Percentiles rank a stretch among this genome's conserved stretches.
These are phyloP conservation scores for Paramacrobiotus metropolitanus DNA, from an alignment of 1,140 invertebrate species.

Conservation along the genomic window DNA sequence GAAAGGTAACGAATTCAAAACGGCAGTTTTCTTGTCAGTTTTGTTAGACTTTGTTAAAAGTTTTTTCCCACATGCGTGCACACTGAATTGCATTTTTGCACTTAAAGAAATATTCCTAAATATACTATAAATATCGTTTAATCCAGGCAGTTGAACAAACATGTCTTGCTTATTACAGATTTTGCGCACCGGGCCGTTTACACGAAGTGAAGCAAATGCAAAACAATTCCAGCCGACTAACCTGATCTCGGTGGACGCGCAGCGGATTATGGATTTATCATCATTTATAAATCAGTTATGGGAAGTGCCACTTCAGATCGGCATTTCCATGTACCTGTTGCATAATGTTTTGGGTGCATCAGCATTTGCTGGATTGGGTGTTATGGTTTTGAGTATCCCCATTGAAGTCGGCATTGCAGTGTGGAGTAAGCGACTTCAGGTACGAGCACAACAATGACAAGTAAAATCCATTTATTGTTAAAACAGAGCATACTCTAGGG, in stretches of 20 bases:
- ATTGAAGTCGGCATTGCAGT: slow-evolving; percentile 25
- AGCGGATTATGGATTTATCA: slow-evolving; percentile 60
- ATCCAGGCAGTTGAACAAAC: neutral
- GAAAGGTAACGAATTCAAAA: slow-evolving; percentile 49
- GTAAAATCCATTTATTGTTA: too few species aligned
- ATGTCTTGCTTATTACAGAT: neutral
- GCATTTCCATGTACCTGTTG: slow-evolving; percentile 59
- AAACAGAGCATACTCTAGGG: too few species aligned
- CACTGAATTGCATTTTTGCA: too few species aligned
- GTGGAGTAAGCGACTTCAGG: slow-evolving; percentile 20
- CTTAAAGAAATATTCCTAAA: too few species aligned
- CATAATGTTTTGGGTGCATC: slow-evolving; percentile 32
- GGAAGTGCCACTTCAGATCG: slow-evolving; percentile 81
- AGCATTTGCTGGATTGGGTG: slow-evolving; percentile 21
- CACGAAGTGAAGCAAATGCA: too few species aligned
- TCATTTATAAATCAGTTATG: slow-evolving; percentile 84
- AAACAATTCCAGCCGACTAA: slow-evolving; percentile 38
- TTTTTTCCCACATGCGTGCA: too few species aligned
- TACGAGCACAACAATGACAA: neutral
- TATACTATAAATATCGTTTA: neutral
- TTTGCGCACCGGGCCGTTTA: neutral
- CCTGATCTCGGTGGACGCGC: slow-evolving; percentile 66
- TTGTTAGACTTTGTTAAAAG: too few species aligned
- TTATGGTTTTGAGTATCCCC: slow-evolving; percentile 26
- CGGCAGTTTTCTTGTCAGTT: too few species aligned